Percentiles rank a stretch among this genome's conserved stretches.
These are phyloP conservation scores for Lophotriccus pileatus DNA, from an alignment of 2,797 vertebrate genomes.

Conservation along the genomic window DNA sequence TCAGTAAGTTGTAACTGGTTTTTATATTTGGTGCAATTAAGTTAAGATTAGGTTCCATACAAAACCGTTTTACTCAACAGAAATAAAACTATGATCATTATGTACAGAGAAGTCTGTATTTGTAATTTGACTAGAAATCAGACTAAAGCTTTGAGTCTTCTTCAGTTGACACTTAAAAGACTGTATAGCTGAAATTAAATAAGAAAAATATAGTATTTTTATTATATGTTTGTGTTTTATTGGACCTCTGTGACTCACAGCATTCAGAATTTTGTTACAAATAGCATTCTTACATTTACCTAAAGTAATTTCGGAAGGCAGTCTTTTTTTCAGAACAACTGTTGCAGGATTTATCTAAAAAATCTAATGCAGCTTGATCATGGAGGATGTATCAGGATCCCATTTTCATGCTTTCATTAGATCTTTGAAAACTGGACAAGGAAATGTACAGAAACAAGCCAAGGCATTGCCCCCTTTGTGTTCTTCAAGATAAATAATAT, in stretches of 20 bases:
- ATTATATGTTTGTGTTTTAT: background rate
- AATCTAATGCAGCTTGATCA: background rate
- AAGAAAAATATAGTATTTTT: background rate
- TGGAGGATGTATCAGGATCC: slow-evolving; percentile 8
- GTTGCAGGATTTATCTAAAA: background rate
- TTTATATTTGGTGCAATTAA: background rate
- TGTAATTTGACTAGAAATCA: background rate
- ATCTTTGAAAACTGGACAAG: background rate
- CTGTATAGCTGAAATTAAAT: background rate
- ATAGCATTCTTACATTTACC: background rate
- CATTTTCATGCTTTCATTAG: slow-evolving; percentile 11
- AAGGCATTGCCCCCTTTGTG: slow-evolving; percentile 15
- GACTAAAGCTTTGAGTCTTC: background rate
- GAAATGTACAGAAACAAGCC: slow-evolving; percentile 34
- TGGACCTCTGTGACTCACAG: background rate
- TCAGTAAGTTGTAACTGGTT: background rate
- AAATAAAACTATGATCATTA: background rate
- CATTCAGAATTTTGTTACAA: background rate
- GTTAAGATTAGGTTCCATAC: slow-evolving; percentile 26
- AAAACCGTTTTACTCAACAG: background rate
- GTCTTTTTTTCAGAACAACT: background rate
- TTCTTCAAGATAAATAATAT: slow-evolving; percentile 63
- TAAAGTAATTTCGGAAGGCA: background rate
- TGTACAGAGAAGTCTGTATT: background rate
- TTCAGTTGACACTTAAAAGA: background rate